A percentile compares a stretch with the other conserved stretches of the same genome.
Evolutionary conservation across 2,888 invertebrate species (phyloP).

Genomic region (Thyatira batis): DNA sequence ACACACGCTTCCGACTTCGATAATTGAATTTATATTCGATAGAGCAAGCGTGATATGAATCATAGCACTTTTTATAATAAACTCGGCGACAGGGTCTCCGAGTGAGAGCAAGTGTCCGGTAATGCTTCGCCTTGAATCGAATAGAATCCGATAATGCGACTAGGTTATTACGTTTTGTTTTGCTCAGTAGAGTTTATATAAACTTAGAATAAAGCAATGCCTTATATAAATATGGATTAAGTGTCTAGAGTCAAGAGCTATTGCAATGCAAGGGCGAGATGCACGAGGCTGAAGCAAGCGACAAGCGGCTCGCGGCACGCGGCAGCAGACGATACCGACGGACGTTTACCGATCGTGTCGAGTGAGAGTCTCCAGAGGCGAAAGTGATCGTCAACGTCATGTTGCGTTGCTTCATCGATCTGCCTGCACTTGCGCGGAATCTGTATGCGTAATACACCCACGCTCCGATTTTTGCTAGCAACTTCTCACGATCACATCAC

Average conservation of each 20-base stretch:
- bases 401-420: constrained; percentile 65
- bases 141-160: neutral
- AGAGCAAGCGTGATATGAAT: constrained; percentile 48
- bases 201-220: too few species aligned
- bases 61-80: constrained; percentile 34
- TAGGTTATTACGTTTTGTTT: neutral
- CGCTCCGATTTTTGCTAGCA: constrained; percentile 69
- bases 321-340: neutral
- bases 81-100: constrained; percentile 3
- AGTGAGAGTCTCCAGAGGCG: constrained; percentile 54
- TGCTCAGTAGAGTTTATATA: too few species aligned
- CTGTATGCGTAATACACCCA: constrained; percentile 71
- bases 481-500: constrained; percentile 72
- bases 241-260: neutral
- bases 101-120: constrained; percentile 3
- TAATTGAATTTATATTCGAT: constrained; percentile 51
- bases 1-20: constrained; percentile 53
- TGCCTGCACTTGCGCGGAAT: constrained; percentile 56
- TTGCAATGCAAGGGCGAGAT: neutral
- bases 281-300: neutral
- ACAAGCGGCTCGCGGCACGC: neutral
- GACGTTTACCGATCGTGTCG: constrained; percentile 15
- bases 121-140: neutral
- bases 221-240: neutral
- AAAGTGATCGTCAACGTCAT: constrained; percentile 64